Conservation (phyloP, 2,113 vertebrate species). For the Odontophorus gujanensis region DNA sequence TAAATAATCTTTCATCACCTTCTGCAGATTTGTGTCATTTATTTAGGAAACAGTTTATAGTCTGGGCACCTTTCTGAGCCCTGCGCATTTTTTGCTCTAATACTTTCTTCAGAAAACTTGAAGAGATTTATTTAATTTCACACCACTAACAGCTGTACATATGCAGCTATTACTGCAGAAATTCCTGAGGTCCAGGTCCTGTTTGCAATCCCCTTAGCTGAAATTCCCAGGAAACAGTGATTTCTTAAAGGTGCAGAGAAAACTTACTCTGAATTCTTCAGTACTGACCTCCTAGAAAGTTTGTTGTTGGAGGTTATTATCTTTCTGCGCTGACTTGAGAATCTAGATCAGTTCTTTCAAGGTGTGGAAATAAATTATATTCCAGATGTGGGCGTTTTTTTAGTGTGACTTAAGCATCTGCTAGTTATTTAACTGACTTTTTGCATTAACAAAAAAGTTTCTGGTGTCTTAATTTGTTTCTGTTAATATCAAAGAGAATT, state of each 20-base stretch:
- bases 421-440: neutral
- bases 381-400: neutral
- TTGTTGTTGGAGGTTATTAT: neutral
- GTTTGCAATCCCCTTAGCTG: neutral
- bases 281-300: neutral
- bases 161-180: neutral
- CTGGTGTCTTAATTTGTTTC: neutral
- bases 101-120: neutral
- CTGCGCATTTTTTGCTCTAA: neutral
- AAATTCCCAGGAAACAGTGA: neutral
- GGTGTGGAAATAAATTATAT: neutral
- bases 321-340: neutral
- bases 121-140: neutral
- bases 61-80: neutral
- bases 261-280: neutral
- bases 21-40: neutral
- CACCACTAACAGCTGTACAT: neutral
- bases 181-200: neutral
- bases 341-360: neutral
- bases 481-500: neutral
- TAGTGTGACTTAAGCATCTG: rapidly evolving
- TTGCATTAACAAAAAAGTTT: neutral
- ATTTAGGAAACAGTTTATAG: neutral
- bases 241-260: neutral
- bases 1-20: neutral